These are phyloP conservation scores for Hylaeus volcanicus DNA, from an alignment of 1,140 invertebrate species.

Conservation along the genomic window DNA sequence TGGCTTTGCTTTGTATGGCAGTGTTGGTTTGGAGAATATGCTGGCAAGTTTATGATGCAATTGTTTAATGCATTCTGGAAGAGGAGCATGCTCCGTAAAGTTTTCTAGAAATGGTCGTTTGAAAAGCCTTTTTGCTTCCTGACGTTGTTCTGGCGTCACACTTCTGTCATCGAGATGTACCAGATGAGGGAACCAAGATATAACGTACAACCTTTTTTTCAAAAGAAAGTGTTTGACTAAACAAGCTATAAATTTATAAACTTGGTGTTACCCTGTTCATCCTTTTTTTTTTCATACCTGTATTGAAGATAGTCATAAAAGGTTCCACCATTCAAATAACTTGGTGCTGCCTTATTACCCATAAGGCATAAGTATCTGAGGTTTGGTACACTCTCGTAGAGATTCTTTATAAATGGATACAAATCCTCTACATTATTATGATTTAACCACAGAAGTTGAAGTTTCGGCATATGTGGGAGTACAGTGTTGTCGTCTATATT, in stretches of 20 bases:
- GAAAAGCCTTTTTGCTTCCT: conserved; percentile 83
- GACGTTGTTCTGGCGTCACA: conserved; percentile 83
- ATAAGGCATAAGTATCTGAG: conserved; percentile 87
- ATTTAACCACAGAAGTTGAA: conserved; percentile 90
- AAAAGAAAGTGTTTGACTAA: conserved; percentile 6
- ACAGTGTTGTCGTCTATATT: conserved; percentile 83
- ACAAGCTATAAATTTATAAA: background rate
- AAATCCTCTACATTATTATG: conserved; percentile 87
- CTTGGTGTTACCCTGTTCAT: background rate
- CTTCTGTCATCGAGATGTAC: conserved; percentile 85
- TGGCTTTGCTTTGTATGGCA: conserved; percentile 53
- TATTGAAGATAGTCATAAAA: conserved; percentile 90
- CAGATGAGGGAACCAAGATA: conserved; percentile 85
- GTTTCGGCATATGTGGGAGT: conserved; percentile 85
- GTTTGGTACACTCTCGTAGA: conserved; percentile 85
- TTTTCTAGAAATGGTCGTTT: conserved; percentile 82
- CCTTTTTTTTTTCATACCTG: conserved; percentile 81
- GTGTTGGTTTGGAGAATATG: conserved; percentile 63
- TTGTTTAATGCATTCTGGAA: conserved; percentile 72
- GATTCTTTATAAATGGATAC: conserved; percentile 85
- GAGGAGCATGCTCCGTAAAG: conserved; percentile 61
- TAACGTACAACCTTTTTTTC: conserved; percentile 83
- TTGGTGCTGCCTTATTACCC: conserved; percentile 89
- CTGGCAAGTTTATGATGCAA: conserved; percentile 69
- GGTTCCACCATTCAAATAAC: conserved; percentile 87